Percentiles rank a stretch among this genome's conserved stretches.
These are phyloP conservation scores for Drosophila prosaltans DNA, from an alignment of 1,140 invertebrate species.

Conservation along the genomic window DNA sequence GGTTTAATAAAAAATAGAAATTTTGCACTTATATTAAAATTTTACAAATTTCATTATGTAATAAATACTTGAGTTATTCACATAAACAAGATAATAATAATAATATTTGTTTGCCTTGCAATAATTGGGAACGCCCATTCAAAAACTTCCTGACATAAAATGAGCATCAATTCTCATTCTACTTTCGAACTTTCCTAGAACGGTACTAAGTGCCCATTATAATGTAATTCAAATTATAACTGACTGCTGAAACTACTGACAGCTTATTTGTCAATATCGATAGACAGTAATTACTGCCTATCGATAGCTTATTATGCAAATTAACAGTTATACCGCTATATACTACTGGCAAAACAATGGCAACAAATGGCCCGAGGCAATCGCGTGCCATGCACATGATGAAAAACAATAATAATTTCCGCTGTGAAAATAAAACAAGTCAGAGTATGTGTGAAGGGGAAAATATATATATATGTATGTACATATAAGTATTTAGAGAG, in stretches of 20 bases:
- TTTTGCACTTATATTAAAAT: too few species aligned
- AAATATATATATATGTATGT: background rate
- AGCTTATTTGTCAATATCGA: constrained; percentile 20
- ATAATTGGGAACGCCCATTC: too few species aligned
- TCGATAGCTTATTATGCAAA: constrained; percentile 17
- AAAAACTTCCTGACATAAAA: background rate
- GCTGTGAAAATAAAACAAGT: constrained; percentile 16
- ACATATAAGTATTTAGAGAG: background rate
- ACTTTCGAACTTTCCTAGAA: background rate
- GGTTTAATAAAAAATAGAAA: too few species aligned
- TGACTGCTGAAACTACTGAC: constrained; percentile 11
- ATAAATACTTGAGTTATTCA: too few species aligned
- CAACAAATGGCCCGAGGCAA: constrained; percentile 11
- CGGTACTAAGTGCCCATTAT: background rate
- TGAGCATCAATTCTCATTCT: background rate
- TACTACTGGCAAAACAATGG: constrained; percentile 9
- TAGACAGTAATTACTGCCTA: constrained; percentile 13
- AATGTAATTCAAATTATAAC: background rate
- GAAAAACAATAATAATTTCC: constrained; percentile 34
- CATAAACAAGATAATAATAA: too few species aligned
- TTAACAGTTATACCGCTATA: constrained; percentile 9
- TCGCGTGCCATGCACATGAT: constrained; percentile 55
- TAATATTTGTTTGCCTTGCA: too few species aligned
- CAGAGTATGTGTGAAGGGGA: background rate
- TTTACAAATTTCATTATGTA: too few species aligned